A percentile compares a stretch with the other conserved stretches of the same genome.
Conservation (phyloP, 2,797 vertebrate species). For the Alcedo quadribrachys region DNA sequence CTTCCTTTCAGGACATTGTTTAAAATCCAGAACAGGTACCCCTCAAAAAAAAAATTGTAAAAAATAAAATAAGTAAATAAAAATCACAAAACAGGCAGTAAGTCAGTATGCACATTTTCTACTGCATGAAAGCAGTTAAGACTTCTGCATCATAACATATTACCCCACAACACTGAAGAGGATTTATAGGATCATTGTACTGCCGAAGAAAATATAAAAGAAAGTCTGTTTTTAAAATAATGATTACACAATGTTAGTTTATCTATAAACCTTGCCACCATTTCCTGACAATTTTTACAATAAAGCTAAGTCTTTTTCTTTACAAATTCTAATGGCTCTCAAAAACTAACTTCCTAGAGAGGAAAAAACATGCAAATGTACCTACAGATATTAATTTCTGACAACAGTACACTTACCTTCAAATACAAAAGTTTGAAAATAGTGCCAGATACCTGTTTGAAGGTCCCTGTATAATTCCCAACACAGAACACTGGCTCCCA, state of each 20-base stretch:
- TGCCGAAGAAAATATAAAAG: neutral
- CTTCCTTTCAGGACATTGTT: slow-evolving; percentile 17
- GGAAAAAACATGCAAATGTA: neutral
- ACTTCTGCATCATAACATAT: neutral
- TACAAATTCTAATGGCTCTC: neutral
- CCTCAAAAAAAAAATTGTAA: neutral
- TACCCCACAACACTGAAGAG: neutral
- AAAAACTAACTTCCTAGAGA: neutral
- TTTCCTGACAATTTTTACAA: neutral
- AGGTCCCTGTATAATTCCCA: neutral
- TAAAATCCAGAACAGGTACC: neutral
- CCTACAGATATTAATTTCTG: neutral
- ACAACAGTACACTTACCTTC: neutral
- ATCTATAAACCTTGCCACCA: neutral
- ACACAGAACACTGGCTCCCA: neutral
- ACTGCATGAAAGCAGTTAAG: neutral
- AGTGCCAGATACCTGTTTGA: neutral
- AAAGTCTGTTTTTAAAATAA: neutral
- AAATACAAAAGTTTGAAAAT: neutral
- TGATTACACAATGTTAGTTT: neutral
- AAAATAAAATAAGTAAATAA: neutral
- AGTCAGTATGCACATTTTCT: neutral
- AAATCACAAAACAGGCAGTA: neutral
- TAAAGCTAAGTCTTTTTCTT: neutral
- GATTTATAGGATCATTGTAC: neutral